Evolutionary conservation across 2,113 vertebrate genomes (phyloP).

Genomic region (Nettapus auritus): DNA sequence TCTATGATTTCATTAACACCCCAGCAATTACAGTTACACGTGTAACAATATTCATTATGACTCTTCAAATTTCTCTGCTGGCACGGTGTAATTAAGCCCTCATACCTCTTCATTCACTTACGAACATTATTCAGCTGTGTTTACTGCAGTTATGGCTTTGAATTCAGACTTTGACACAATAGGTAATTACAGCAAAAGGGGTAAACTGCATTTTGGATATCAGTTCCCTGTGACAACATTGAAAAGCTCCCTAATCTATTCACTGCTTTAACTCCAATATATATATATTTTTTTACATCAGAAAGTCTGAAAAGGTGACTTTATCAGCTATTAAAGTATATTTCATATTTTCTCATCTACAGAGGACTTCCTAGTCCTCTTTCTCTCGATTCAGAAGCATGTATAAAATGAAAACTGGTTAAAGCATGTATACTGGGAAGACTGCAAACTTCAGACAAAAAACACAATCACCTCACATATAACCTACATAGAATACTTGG

Average conservation of each 20-base stretch:
- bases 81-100: not conserved
- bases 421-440: fast-evolving
- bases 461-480: not conserved
- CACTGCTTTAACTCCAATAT: not conserved
- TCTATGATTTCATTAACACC: not conserved
- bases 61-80: not conserved
- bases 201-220: not conserved
- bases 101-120: not conserved
- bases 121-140: not conserved
- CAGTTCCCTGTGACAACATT: not conserved
- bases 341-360: not conserved
- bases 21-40: not conserved
- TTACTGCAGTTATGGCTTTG: not conserved
- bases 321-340: not conserved
- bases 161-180: not conserved
- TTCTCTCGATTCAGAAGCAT: not conserved
- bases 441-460: not conserved
- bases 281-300: not conserved
- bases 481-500: not conserved
- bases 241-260: not conserved
- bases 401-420: not conserved
- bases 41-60: not conserved
- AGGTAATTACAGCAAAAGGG: not conserved
- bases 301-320: not conserved
- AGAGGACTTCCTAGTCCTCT: not conserved